phyloP scores from a whole-genome alignment of 2,797 vertebrate genomes.

The Amphiprion clarkii region DNA sequence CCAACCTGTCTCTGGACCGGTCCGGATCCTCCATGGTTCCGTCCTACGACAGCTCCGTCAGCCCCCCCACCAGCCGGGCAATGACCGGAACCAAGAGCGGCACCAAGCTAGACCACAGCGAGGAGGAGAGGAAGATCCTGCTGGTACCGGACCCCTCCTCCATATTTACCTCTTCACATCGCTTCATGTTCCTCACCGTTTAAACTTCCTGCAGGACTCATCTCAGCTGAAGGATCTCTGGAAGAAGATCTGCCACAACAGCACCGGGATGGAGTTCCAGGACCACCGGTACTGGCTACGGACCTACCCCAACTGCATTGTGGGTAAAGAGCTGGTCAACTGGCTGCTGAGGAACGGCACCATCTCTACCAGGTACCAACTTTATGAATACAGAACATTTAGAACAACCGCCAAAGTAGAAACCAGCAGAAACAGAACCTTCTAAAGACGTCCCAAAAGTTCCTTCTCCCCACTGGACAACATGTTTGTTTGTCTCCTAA shows the following conservation, averaged over 20 bases:
- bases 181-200: too few relatives aligned
- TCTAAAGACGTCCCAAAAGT: too few relatives aligned
- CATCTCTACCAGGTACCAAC: conserved; percentile 91
- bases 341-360: conserved; percentile 98
- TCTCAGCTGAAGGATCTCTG: conserved; percentile 97
- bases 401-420: too few relatives aligned
- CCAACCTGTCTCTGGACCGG: conserved; percentile 94
- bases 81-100: conserved; percentile 81
- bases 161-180: too few relatives aligned
- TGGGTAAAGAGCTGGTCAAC: conserved; percentile 98
- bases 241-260: conserved; percentile 99
- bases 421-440: too few relatives aligned
- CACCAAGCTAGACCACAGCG: conserved; percentile 90
- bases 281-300: conserved; percentile 98
- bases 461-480: too few relatives aligned
- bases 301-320: conserved; percentile 98
- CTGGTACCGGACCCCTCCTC: conserved; percentile 84
- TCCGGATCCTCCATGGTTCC: conserved; percentile 93
- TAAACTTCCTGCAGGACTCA: conserved; percentile 88
- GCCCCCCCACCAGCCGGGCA: conserved; percentile 92
- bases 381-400: too few relatives aligned
- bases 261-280: conserved; percentile 98
- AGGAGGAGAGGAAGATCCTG: conserved; percentile 97
- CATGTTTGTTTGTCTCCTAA: too few relatives aligned
- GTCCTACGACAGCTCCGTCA: conserved; percentile 94